phyloP scores from a whole-genome alignment of 1,140 invertebrate species.

The Drosophila sturtevanti region DNA sequence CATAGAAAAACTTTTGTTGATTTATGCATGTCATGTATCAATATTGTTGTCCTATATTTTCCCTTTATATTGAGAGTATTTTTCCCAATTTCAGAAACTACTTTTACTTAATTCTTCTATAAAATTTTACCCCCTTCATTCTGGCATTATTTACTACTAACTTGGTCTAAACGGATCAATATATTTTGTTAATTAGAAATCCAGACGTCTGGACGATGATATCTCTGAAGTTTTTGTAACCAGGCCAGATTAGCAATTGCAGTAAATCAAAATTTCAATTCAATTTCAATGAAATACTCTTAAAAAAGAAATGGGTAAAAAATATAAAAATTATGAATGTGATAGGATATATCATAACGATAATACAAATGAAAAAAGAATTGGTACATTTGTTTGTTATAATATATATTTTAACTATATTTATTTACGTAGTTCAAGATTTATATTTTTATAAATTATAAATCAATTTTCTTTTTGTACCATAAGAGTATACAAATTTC shows the following conservation, averaged over 20 bases:
- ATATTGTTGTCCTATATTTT: no score
- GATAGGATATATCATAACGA: no score
- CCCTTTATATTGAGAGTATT: no score
- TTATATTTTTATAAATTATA: not conserved
- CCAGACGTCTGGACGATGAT: constrained; percentile 3
- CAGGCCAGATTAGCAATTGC: not conserved
- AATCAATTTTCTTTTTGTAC: not conserved
- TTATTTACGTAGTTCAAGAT: not conserved
- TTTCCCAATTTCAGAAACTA: not conserved
- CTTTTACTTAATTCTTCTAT: constrained; percentile 17
- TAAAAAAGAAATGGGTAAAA: not conserved
- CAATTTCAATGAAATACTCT: not conserved
- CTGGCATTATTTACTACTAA: not conserved
- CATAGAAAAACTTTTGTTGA: no score
- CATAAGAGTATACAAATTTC: not conserved
- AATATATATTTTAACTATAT: no score
- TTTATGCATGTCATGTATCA: no score
- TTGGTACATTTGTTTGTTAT: no score
- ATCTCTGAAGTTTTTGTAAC: not conserved
- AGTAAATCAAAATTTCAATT: not conserved
- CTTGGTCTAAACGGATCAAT: not conserved
- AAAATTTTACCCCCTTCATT: not conserved
- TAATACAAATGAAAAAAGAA: no score
- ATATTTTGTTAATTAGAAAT: not conserved
- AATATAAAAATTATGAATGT: no score